Percentiles rank a stretch among this genome's conserved stretches.
Evolutionary conservation across 2,113 vertebrate species (phyloP).

Genomic region (Nanger granti): DNA sequence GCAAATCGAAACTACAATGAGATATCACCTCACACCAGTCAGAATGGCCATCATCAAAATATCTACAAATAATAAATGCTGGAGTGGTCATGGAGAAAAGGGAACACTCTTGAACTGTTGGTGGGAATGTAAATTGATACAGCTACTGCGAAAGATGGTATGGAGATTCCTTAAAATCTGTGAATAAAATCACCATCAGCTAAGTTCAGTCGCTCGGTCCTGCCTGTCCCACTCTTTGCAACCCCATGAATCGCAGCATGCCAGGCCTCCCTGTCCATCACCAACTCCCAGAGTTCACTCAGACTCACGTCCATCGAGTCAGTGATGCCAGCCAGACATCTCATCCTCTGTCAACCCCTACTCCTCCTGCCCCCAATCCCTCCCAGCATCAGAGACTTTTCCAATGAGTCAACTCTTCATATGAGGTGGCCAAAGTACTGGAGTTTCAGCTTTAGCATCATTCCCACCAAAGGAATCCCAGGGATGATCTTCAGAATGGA

Average conservation of each 20-base stretch:
- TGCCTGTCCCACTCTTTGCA: fast-evolving
- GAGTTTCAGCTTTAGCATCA: too few species aligned
- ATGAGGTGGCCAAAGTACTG: too few species aligned
- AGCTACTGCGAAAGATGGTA: neutral
- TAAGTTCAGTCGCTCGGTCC: fast-evolving
- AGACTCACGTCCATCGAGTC: fast-evolving
- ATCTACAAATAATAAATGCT: neutral
- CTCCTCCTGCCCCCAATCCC: too few species aligned
- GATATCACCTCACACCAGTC: neutral
- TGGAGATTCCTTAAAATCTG: neutral
- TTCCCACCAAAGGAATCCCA: too few species aligned
- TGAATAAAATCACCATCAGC: neutral
- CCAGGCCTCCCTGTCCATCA: too few species aligned
- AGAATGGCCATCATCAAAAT: neutral
- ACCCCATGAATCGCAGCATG: too few species aligned
- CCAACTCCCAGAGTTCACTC: too few species aligned
- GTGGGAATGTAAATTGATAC: neutral
- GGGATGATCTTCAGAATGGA: too few species aligned
- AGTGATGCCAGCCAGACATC: too few species aligned
- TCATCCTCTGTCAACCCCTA: too few species aligned
- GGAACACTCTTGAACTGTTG: neutral
- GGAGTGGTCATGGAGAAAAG: neutral
- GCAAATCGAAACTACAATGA: neutral
- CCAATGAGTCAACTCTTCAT: too few species aligned
- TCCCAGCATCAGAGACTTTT: too few species aligned